phyloP scores from a whole-genome alignment of 2,888 invertebrate species.

The Cepaea hortensis region DNA sequence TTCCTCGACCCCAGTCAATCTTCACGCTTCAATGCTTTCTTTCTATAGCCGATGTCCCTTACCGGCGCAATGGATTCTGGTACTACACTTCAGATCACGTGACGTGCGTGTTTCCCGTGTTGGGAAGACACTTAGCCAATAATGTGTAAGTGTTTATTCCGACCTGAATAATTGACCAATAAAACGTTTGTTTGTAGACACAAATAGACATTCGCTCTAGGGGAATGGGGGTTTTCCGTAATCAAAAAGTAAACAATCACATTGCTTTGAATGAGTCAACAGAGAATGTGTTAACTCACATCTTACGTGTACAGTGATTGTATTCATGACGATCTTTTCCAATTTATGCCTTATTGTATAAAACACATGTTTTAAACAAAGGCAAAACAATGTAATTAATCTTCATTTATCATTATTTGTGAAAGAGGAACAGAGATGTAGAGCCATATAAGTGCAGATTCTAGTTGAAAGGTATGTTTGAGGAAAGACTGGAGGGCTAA shows the following conservation, averaged over 20 bases:
- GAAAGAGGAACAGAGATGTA: too few species aligned
- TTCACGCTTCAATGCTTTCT: constrained; percentile 41
- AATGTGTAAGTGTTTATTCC: background rate
- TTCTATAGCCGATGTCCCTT: constrained; percentile 10
- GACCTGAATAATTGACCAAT: background rate
- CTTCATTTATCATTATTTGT: too few species aligned
- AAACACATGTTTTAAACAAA: too few species aligned
- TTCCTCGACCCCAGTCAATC: constrained; percentile 6
- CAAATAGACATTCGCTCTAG: background rate
- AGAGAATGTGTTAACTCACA: too few species aligned
- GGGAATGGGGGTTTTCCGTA: constrained; percentile 11
- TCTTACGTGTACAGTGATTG: too few species aligned
- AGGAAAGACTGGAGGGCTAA: too few species aligned
- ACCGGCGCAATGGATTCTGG: constrained; percentile 41
- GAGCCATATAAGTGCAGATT: too few species aligned
- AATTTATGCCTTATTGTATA: too few species aligned
- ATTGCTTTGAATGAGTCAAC: background rate
- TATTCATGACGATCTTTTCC: too few species aligned
- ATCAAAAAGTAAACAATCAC: background rate
- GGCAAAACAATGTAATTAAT: too few species aligned
- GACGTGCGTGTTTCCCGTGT: constrained; percentile 26
- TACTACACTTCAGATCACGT: constrained; percentile 26
- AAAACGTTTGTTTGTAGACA: background rate
- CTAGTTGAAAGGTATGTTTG: too few species aligned
- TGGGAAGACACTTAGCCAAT: constrained; percentile 15